A percentile compares a stretch with the other conserved stretches of the same genome.
phyloP scores from a whole-genome alignment of 1,140 invertebrate species.

The Drosophila oshimai region DNA sequence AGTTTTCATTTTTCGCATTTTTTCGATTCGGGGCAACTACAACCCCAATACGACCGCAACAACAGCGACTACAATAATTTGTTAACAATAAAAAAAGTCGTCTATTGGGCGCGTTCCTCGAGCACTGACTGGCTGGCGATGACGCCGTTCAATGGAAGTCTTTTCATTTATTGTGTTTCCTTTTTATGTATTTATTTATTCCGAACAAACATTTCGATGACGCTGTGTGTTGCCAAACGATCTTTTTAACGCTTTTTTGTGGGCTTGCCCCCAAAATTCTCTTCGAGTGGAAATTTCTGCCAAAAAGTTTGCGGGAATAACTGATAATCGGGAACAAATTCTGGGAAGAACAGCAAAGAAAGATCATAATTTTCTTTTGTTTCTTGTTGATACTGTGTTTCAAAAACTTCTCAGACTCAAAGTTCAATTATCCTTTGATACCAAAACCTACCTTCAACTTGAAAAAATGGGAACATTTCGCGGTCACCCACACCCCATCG shows the following conservation, averaged over 20 bases:
- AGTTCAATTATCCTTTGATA: no score
- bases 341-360: neutral
- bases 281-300: constrained; percentile 60
- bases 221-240: constrained; percentile 49
- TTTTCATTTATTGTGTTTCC: constrained; percentile 69
- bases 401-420: no score
- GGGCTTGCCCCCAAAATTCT: constrained; percentile 53
- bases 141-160: constrained; percentile 60
- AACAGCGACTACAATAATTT: constrained; percentile 36
- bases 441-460: no score
- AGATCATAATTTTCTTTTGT: no score
- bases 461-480: neutral
- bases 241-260: constrained; percentile 35
- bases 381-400: no score
- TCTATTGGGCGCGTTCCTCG: constrained; percentile 48
- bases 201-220: constrained; percentile 72
- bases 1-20: neutral
- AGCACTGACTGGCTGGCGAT: constrained; percentile 18
- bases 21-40: constrained; percentile 1
- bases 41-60: neutral
- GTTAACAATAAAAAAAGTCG: constrained; percentile 56
- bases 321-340: neutral
- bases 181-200: constrained; percentile 67
- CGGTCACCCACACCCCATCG: constrained; percentile 1
- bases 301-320: constrained; percentile 5